A percentile compares a stretch with the other conserved stretches of the same genome.
phyloP scores from a whole-genome alignment of 2,113 vertebrate species.

The Hemiscyllium ocellatum region DNA sequence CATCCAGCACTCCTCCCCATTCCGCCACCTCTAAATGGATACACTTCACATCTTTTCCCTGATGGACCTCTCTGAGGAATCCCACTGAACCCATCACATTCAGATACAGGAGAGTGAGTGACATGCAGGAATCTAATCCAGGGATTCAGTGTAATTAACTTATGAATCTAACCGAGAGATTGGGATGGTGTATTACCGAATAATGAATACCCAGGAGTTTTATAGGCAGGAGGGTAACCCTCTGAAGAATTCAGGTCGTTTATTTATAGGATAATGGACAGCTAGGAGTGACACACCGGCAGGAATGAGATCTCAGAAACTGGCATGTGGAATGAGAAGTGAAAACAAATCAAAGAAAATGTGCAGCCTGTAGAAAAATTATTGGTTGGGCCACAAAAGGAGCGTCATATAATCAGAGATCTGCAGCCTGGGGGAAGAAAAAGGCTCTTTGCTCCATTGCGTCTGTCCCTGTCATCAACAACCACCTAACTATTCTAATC shows the following conservation, averaged over 20 bases:
- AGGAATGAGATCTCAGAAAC: not conserved
- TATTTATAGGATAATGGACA: not conserved
- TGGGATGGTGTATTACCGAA: not conserved
- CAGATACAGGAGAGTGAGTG: not conserved
- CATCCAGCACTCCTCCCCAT: not conserved
- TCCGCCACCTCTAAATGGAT: too few relatives aligned
- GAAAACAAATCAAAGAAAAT: not conserved
- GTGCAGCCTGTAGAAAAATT: not conserved
- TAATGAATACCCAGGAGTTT: not conserved
- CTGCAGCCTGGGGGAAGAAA: too few relatives aligned
- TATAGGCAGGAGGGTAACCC: not conserved
- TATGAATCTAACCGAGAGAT: not conserved
- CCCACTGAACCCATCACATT: too few relatives aligned
- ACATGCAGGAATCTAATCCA: not conserved
- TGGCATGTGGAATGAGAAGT: not conserved
- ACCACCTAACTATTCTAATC: too few relatives aligned
- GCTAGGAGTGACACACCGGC: not conserved
- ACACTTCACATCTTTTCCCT: not conserved
- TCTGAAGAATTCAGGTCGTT: not conserved
- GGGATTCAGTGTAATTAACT: not conserved
- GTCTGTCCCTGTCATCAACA: too few relatives aligned
- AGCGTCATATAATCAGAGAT: too few relatives aligned
- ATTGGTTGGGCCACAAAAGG: not conserved
- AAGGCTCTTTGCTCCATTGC: too few relatives aligned
- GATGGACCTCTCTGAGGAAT: too few relatives aligned